Evolutionary conservation across 2,797 vertebrate species (phyloP).

Genomic region (Mycteria americana): DNA sequence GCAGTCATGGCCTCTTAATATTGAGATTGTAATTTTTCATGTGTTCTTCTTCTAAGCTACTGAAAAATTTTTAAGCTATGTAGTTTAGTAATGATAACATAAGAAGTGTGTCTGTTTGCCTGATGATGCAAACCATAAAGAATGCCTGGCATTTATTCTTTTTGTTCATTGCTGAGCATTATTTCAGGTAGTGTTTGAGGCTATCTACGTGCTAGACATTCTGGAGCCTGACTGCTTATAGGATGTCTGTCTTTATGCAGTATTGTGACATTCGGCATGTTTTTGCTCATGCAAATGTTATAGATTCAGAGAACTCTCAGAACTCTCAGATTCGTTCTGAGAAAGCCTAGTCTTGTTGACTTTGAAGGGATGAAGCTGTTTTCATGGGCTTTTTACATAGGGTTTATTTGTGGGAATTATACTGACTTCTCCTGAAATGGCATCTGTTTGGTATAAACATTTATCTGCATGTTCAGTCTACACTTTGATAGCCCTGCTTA

Average conservation of each 20-base stretch:
- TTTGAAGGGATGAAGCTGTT: neutral
- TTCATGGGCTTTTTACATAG: neutral
- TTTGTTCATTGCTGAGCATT: neutral
- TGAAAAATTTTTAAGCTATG: neutral
- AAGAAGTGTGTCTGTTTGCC: neutral
- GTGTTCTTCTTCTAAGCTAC: neutral
- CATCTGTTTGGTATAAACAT: neutral
- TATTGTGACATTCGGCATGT: neutral
- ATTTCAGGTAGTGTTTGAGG: neutral
- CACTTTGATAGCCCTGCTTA: neutral
- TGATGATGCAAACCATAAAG: neutral
- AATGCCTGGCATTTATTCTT: neutral
- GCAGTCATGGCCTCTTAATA: neutral
- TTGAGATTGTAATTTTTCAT: neutral
- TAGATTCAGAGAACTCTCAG: neutral
- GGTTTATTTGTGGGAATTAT: neutral
- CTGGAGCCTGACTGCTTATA: neutral
- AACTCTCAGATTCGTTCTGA: neutral
- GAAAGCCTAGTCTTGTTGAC: neutral
- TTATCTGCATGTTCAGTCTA: neutral
- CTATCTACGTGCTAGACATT: neutral
- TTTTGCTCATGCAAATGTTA: neutral
- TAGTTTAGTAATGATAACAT: neutral
- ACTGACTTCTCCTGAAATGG: neutral
- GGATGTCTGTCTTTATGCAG: neutral